Conservation (phyloP, 2,113 vertebrate species). For the Vimba vimba region DNA sequence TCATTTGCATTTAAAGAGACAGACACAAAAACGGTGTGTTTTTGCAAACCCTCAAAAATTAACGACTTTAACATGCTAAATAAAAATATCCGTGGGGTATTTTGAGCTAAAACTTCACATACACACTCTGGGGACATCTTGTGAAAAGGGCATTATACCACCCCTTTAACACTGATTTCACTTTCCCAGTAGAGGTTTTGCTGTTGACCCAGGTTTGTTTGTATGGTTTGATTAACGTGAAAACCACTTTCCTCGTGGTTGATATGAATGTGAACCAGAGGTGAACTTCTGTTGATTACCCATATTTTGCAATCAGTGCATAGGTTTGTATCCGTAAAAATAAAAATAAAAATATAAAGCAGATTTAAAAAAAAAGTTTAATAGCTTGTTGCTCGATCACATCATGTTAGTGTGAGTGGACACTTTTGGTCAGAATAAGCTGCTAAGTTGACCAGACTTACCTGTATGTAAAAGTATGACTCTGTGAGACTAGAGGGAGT, state of each 20-base stretch:
- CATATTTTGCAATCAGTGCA: background rate
- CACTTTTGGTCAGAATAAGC: background rate
- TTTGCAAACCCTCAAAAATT: too few species aligned
- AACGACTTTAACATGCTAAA: too few species aligned
- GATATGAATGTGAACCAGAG: slow-evolving; percentile 20
- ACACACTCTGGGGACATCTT: too few species aligned
- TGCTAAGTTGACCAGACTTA: background rate
- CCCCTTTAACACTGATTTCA: background rate
- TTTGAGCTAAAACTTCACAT: too few species aligned
- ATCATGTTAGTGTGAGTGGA: background rate
- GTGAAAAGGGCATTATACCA: too few species aligned
- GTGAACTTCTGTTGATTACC: background rate
- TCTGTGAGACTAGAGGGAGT: slow-evolving; percentile 16
- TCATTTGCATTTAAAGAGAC: too few species aligned
- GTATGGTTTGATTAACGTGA: background rate
- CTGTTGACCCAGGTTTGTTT: background rate
- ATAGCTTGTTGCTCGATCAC: background rate
- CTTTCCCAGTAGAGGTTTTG: background rate
- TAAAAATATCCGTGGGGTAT: too few species aligned
- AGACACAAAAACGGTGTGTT: too few species aligned
- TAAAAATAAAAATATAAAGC: too few species aligned
- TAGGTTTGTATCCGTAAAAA: background rate
- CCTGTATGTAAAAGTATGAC: slow-evolving; percentile 22
- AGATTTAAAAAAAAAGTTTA: background rate
- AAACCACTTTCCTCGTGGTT: background rate